A percentile compares a stretch with the other conserved stretches of the same genome.
phyloP scores from a whole-genome alignment of 2,113 vertebrate genomes.

The Galeopterus variegatus region DNA sequence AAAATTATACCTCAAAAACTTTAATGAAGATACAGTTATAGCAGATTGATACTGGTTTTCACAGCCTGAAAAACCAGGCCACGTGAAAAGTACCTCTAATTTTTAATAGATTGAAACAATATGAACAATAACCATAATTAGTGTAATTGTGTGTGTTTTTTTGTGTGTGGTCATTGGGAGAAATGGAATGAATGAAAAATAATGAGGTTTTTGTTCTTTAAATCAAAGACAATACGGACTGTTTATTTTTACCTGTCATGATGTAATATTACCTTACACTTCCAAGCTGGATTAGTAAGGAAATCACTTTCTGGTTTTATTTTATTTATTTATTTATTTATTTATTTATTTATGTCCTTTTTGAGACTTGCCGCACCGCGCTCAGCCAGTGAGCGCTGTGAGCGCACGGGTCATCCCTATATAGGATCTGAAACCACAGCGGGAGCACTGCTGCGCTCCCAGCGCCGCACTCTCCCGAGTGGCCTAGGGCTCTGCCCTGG shows the following conservation, averaged over 20 bases:
- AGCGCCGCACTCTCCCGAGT: too few species aligned
- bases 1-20: constrained; percentile 17
- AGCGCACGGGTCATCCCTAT: too few species aligned
- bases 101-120: constrained; percentile 7
- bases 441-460: too few species aligned
- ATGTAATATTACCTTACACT: not conserved
- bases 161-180: not conserved
- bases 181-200: constrained; percentile 42
- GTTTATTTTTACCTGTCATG: not conserved
- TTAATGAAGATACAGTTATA: not conserved
- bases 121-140: constrained; percentile 30
- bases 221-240: not conserved
- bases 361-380: too few species aligned
- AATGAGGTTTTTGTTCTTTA: constrained; percentile 25
- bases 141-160: not conserved
- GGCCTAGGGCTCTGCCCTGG: too few species aligned
- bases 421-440: too few species aligned
- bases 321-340: too few species aligned
- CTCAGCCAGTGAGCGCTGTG: too few species aligned
- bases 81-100: not conserved
- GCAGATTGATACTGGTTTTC: not conserved
- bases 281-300: not conserved
- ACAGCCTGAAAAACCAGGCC: not conserved
- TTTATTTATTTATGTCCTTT: too few species aligned
- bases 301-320: not conserved